Evolutionary conservation across 2,113 vertebrate species (phyloP), one percentile per base, ranked within the genome.

Genomic region (Gallinago paraguaiae): DNA sequence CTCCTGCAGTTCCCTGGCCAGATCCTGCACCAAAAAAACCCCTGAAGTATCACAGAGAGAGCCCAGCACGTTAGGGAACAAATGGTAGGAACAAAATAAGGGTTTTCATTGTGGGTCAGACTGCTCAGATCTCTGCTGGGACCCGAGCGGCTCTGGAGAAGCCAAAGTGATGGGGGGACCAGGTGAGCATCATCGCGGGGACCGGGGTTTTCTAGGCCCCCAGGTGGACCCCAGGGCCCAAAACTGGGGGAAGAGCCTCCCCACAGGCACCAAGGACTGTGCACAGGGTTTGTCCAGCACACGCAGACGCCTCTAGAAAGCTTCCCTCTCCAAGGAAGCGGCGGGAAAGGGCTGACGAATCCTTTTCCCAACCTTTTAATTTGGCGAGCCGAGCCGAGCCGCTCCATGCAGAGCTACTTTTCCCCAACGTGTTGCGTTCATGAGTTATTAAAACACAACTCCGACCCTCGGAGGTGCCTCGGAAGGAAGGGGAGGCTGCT

Each of bases 401-500:
- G 28, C 63, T 76, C 35, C 0, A 0, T 11, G 33, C 63, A 67
- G 37, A 74, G 12, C 14, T 35, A n/a, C 60, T 19, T 67, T 37
- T 22, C 37, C 82, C 27, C 28, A 9, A 46, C 25, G 12, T 46
- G 4, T 53, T 46, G n/a, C 0, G 0, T 51, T 31, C 53, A 31
- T 13, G 48, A 0, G 1, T 22, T 33, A 43, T 37, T 15, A 74
- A 86, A 86, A 4, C 11, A 11, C 61, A 74, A 14, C 28, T 85
- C 46, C 82, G 69, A 78, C 16, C 28, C 19, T n/a, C 46, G 60
- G 37, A 7, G 3, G 48, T 57, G 76, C 25, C 11, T 67, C 41
- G 30, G 35, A 57, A 82, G 41, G 56, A 71, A 71, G 50, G 17
- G 51, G 27, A 48, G 67, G 19, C 51, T 48, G 51, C 27, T 81